Conservation (phyloP, 2,113 vertebrate genomes). For the Pluvialis apricaria region DNA sequence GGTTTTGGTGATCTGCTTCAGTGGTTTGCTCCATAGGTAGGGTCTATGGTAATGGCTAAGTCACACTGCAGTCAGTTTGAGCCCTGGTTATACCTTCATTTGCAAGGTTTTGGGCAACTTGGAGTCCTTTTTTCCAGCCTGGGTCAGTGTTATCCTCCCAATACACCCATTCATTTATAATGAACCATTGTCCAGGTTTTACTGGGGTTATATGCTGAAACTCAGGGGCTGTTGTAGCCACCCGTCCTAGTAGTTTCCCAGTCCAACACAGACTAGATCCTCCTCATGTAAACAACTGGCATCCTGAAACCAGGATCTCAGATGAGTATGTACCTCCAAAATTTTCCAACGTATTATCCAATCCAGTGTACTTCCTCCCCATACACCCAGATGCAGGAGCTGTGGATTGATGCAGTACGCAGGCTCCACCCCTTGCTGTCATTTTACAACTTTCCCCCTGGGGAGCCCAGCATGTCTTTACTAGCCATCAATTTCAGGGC, state of each 20-base stretch:
- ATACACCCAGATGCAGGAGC: background rate
- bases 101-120: background rate
- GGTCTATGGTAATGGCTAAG: background rate
- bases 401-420: background rate
- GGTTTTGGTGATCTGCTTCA: background rate
- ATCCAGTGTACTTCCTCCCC: background rate
- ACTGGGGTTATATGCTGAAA: background rate
- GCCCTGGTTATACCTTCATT: background rate
- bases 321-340: background rate
- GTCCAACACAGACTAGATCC: background rate
- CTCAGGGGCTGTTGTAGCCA: background rate
- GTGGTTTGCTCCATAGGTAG: no score
- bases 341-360: background rate
- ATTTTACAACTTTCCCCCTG: background rate
- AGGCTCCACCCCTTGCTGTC: background rate
- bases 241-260: background rate
- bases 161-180: background rate
- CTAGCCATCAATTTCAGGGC: background rate
- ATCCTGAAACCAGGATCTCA: background rate
- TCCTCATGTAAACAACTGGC: background rate
- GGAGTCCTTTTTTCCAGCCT: background rate
- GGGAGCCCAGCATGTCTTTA: background rate
- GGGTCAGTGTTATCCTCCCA: background rate
- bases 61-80: background rate
- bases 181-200: background rate